Conservation (phyloP, 2,888 invertebrate genomes). For the Acronicta psi region DNA sequence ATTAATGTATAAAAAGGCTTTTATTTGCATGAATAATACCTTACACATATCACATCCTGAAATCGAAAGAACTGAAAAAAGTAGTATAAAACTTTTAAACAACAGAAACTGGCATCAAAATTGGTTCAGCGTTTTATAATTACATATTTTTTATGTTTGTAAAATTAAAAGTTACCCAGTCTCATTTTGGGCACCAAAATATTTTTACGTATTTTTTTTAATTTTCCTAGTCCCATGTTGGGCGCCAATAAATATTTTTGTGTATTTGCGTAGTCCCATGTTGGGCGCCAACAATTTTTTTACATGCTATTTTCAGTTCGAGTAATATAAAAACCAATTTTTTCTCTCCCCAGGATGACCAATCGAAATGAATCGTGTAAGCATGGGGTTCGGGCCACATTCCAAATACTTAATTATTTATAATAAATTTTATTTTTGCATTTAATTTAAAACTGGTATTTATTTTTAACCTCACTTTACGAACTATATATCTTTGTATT, state of each 20-base stretch:
- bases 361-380: constrained; percentile 20
- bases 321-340: constrained; percentile 13
- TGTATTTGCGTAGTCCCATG: background rate
- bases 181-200: background rate
- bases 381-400: constrained; percentile 31
- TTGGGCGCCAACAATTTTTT: background rate
- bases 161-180: too few relatives aligned
- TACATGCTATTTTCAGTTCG: constrained; percentile 10
- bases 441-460: constrained; percentile 18
- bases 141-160: background rate
- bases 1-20: constrained; percentile 34
- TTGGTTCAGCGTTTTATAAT: constrained; percentile 18
- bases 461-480: background rate
- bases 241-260: constrained; percentile 4
- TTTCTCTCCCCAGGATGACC: constrained; percentile 47
- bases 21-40: constrained; percentile 41
- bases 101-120: constrained; percentile 39
- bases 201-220: background rate
- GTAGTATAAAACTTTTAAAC: background rate
- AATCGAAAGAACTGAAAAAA: too few relatives aligned
- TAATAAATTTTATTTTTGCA: constrained; percentile 48
- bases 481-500: too few relatives aligned
- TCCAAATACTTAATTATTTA: constrained; percentile 32
- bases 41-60: constrained; percentile 3
- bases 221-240: background rate